Percentiles rank a stretch among this genome's conserved stretches.
phyloP scores from a whole-genome alignment of 2,113 vertebrate species.

The Esox niger region DNA sequence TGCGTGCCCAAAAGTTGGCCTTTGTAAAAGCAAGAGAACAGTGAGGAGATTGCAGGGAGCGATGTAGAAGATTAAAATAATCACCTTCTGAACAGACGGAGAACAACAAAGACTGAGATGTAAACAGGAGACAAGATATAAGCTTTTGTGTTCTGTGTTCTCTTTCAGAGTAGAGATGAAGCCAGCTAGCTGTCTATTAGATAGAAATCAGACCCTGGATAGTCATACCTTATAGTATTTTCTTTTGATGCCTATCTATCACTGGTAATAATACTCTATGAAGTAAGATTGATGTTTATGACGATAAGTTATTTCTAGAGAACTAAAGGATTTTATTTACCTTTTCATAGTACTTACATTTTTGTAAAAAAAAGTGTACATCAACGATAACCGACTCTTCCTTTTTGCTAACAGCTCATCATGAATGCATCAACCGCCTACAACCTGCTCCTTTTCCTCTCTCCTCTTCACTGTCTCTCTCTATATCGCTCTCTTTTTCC shows the following conservation, averaged over 20 bases:
- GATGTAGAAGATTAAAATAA: background rate
- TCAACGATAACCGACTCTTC: background rate
- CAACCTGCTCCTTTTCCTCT: background rate
- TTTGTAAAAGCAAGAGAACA: conserved; percentile 1
- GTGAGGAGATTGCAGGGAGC: background rate
- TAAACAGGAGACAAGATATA: background rate
- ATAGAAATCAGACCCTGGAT: background rate
- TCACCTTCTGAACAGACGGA: background rate
- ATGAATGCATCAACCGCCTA: background rate
- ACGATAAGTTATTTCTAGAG: no score
- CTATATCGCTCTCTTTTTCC: no score
- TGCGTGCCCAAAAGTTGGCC: background rate
- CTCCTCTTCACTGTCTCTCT: no score
- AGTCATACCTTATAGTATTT: background rate
- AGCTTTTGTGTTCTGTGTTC: background rate
- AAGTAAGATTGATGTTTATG: no score
- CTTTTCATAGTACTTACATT: no score
- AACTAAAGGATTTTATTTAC: no score
- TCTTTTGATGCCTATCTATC: background rate
- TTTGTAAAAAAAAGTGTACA: background rate
- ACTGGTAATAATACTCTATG: background rate
- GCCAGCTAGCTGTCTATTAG: background rate
- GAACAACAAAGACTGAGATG: background rate
- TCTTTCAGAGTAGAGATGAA: background rate
- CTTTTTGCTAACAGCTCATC: background rate